Evolutionary conservation across 1,140 invertebrate species (phyloP).

Genomic region (Acyrthosiphon pisum): DNA sequence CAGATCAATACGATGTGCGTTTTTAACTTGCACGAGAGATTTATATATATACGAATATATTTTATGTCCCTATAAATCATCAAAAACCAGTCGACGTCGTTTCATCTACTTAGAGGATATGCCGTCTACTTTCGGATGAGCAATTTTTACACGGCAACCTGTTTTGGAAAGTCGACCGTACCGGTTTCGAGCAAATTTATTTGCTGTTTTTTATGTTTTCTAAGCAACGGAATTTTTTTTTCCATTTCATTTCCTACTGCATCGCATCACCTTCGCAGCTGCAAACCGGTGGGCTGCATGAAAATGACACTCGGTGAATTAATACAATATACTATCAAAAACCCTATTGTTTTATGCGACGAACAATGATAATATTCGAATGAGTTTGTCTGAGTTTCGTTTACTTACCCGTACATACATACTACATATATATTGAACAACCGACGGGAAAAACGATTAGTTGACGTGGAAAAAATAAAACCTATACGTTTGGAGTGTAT

Average conservation of each 20-base stretch:
- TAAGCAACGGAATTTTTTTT: background rate
- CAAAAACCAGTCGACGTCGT: constrained; percentile 3
- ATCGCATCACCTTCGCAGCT: background rate
- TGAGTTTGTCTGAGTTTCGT: background rate
- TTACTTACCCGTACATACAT: too few relatives aligned
- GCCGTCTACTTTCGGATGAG: constrained; percentile 39
- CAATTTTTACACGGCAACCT: constrained; percentile 8
- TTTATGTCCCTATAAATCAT: background rate
- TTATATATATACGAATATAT: background rate
- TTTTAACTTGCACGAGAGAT: background rate
- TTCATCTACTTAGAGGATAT: background rate
- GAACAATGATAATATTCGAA: background rate
- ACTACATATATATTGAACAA: background rate
- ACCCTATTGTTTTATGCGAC: background rate
- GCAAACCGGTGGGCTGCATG: background rate
- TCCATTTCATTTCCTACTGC: background rate
- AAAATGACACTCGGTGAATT: background rate
- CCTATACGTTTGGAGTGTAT: background rate
- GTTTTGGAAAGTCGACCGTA: constrained; percentile 50
- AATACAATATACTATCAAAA: background rate
- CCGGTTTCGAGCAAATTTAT: background rate
- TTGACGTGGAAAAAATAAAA: background rate
- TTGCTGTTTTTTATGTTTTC: background rate
- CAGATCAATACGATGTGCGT: background rate
- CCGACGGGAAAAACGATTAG: background rate